phyloP scores from a whole-genome alignment of 2,888 invertebrate genomes.

The Dynastes grantii region DNA sequence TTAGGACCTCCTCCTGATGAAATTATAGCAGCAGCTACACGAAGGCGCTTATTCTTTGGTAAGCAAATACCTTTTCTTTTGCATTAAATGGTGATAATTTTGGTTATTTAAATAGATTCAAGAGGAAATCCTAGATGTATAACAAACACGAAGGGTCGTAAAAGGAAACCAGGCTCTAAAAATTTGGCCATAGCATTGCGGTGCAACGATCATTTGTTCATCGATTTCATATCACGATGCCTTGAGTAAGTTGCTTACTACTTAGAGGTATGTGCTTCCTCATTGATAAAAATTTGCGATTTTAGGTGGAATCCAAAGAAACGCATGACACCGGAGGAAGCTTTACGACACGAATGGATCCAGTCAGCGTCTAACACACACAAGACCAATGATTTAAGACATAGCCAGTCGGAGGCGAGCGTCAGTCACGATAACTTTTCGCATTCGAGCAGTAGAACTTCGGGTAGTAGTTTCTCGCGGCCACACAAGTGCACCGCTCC shows the following conservation, averaged over 20 bases:
- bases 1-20: slow-evolving; percentile 91
- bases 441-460: slow-evolving; percentile 67
- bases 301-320: slow-evolving; percentile 93
- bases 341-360: slow-evolving; percentile 88
- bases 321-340: slow-evolving; percentile 93
- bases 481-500: slow-evolving; percentile 65
- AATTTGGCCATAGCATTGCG: slow-evolving; percentile 86
- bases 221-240: slow-evolving; percentile 92
- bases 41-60: slow-evolving; percentile 91
- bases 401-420: slow-evolving; percentile 73
- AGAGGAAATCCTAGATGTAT: slow-evolving; percentile 92
- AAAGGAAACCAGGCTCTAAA: slow-evolving; percentile 89
- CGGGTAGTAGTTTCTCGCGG: slow-evolving; percentile 64
- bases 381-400: slow-evolving; percentile 69
- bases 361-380: slow-evolving; percentile 61
- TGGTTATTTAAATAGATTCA: slow-evolving; percentile 77
- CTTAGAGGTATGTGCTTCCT: not conserved
- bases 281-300: slow-evolving; percentile 53
- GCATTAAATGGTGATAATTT: not conserved
- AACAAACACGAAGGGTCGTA: slow-evolving; percentile 94
- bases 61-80: slow-evolving; percentile 59
- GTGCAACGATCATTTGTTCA: slow-evolving; percentile 89
- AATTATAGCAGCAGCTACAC: slow-evolving; percentile 87
- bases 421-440: slow-evolving; percentile 65
- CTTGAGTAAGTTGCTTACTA: slow-evolving; percentile 82